Base-by-base conservation (phyloP, 1,140 invertebrate genomes). In the Glossosoma conforme region DNA sequence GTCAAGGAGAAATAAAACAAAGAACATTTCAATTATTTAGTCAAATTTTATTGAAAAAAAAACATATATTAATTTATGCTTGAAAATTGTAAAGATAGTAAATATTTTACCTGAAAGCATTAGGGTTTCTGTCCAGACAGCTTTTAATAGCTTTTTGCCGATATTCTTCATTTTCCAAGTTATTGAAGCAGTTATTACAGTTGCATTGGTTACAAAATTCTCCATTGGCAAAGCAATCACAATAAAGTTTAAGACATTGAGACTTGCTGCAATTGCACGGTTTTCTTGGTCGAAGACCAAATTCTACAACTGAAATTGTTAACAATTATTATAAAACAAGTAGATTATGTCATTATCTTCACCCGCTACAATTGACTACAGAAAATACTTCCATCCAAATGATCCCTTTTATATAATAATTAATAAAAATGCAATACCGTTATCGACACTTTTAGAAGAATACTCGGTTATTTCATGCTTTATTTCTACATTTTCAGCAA, bases 231-330 rank as follows among this genome's bases (percentile, higher is more conserved):
- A 99, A 99, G 71, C 97, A 99, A 69, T 99, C 97, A 75, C 97
- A 99, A 70, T 99, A 98, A 72, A 99, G 73, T 76, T 99, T 99
- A 19, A 99, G 79, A 67, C 97, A 99, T 70, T 97, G 93, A 3
- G 95, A 98, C 74, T 98, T 98, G 25, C 93, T 98, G 74, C 97
- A 99, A 68, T 99, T 99, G 69, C 97, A 99, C 9, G 93, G 93
- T 73, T 97, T 97, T 44, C 91, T 77, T 4, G 89, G 88, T 61
- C 70, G 60, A 38, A 71, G 37, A 0, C 62, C 55, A 22, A 58
- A 52, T 36, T 60, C 58, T 20, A 58, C 1, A 13, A 47, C 58
- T 60, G 44, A 59, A 9, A 70, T 42, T 28, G 15, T 15, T n/a
- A n/a, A 44, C 15, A 17, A 30, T 3, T 10, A 44, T 30, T 30